Base-by-base conservation (phyloP, 2,113 vertebrate species). In the Lasiurus cinereus region DNA sequence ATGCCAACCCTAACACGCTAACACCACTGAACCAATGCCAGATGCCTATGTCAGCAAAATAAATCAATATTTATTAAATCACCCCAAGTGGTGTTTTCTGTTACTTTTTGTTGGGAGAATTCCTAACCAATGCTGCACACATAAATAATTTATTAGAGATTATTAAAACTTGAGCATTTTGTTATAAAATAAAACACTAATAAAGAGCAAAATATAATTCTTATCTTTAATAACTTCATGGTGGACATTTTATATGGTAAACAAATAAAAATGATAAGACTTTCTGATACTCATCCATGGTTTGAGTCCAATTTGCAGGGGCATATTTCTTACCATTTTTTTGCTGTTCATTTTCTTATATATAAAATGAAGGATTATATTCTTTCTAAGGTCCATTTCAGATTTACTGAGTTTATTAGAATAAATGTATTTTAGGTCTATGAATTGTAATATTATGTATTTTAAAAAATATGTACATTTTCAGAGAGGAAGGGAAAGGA, bases 21-120 rank as follows among this genome's bases (percentile, higher is more conserved):
- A 83, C 50, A 83, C 43, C 15, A 4, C 2, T 66, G 48, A 39
- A 66, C 12, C n/a, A 36, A 48, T 56, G 5, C 16, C 31, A 83
- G 8, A 29, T 80, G 56, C 2, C n/a, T 43, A 56, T 24, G 43
- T 50, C n/a, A 50, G 64, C 92, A 91, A 66, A 85, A 88, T 83
- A 48, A 73, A 29, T 18, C 15, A 86, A 8, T 50, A 39, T 83
- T 86, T 48, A 87, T 29, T 33, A 69, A 64, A 29, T 36, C 31
- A 43, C 14, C 39, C 21, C 78, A 50, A 56, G 11, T 78, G 4
- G 11, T 69, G 14, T 54, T 85, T 77, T 83, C 33, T 90, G 21
- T 84, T 94, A 72, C 66, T 80, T 88, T 94, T 83, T 70, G 33
- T 6, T 77, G 22, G 39, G 74, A 82, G 22, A 33, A 36, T 72